Evolutionary conservation across 2,888 invertebrate genomes (phyloP).

Genomic region (Eumerus sabulonum): DNA sequence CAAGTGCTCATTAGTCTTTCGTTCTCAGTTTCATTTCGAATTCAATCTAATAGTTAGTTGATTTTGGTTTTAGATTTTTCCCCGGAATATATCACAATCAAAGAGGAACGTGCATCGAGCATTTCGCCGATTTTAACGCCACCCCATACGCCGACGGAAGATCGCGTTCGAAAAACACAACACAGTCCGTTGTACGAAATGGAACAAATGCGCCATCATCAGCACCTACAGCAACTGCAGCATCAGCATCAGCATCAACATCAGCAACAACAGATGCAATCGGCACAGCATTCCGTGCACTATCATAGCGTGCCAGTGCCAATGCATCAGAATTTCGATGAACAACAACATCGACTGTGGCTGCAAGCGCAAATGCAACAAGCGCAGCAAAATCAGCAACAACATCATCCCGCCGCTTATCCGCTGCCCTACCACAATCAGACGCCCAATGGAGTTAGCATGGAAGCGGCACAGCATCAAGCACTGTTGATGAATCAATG

Average conservation of each 20-base stretch:
- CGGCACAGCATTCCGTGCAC: constrained; percentile 76
- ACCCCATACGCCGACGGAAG: constrained; percentile 86
- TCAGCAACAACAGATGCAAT: constrained; percentile 57
- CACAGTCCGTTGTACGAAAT: constrained; percentile 72
- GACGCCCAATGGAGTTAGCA: constrained; percentile 70
- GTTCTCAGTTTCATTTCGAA: constrained; percentile 77
- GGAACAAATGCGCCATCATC: constrained; percentile 74
- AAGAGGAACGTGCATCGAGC: constrained; percentile 82
- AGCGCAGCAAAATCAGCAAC: constrained; percentile 69
- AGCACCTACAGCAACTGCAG: constrained; percentile 63
- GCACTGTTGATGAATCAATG: constrained; percentile 86
- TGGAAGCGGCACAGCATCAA: constrained; percentile 80
- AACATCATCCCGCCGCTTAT: constrained; percentile 68
- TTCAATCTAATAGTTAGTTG: constrained; percentile 71
- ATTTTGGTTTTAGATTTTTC: constrained; percentile 80
- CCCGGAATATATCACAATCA: constrained; percentile 82
- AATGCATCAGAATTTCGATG: constrained; percentile 77
- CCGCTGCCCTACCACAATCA: constrained; percentile 64
- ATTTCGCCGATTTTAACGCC: constrained; percentile 84
- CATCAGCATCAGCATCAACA: constrained; percentile 70
- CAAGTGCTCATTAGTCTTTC: constrained; percentile 20
- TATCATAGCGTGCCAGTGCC: constrained; percentile 74
- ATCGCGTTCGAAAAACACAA: constrained; percentile 71
- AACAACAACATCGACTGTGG: constrained; percentile 70
- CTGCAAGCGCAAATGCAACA: constrained; percentile 70